Conservation (phyloP, 1,140 invertebrate genomes). For the Tetramorium alpestre region DNA sequence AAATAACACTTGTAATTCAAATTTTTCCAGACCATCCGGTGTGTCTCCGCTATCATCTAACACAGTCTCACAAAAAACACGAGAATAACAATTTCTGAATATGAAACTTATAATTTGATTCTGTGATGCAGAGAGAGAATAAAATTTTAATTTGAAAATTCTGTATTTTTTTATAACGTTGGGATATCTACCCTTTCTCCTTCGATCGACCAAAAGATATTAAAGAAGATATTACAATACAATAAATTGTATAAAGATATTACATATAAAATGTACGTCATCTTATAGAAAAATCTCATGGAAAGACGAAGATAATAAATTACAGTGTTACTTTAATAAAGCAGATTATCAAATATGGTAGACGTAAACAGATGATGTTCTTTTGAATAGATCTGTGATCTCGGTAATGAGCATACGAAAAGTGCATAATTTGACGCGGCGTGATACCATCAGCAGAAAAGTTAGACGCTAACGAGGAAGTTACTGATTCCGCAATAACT, state of each 20-base stretch:
- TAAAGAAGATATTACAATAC: background rate
- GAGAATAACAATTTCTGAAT: background rate
- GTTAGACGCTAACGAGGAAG: slow-evolving; percentile 14
- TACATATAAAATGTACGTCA: background rate
- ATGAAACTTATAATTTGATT: background rate
- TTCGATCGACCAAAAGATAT: background rate
- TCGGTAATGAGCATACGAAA: slow-evolving; percentile 3
- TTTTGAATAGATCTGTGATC: background rate
- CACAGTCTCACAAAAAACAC: background rate
- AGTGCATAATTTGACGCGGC: slow-evolving; percentile 18
- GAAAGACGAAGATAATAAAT: background rate
- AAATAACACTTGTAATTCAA: slow-evolving; percentile 18
- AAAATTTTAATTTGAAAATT: slow-evolving; percentile 26
- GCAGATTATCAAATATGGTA: background rate
- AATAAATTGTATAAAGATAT: too few species aligned
- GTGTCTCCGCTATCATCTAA: background rate
- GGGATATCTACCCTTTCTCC: background rate
- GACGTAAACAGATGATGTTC: background rate
- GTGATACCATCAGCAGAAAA: slow-evolving; percentile 10
- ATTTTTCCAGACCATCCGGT: slow-evolving; percentile 3
- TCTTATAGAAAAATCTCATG: background rate
- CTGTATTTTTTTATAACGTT: background rate
- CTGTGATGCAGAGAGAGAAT: background rate
- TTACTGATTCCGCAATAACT: slow-evolving; percentile 45
- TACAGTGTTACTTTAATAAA: background rate